These are phyloP conservation scores for Eubasilissa splendida DNA, from an alignment of 2,888 invertebrate genomes.

Conservation along the genomic window DNA sequence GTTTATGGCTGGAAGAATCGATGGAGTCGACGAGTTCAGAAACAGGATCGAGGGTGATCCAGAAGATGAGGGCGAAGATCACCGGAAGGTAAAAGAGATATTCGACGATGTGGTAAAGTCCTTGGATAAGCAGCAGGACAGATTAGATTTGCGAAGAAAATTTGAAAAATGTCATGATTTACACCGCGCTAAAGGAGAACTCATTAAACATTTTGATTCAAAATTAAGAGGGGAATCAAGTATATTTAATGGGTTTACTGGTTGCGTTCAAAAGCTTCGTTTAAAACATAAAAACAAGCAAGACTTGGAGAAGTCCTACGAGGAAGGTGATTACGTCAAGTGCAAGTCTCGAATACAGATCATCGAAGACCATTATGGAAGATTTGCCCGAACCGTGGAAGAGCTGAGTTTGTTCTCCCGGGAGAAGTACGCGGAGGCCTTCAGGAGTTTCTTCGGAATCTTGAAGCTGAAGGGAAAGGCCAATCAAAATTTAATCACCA, in stretches of 20 bases:
- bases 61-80: background rate
- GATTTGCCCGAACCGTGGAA: background rate
- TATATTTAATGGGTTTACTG: background rate
- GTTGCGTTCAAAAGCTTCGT: background rate
- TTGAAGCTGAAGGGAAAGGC: background rate
- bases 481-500: background rate
- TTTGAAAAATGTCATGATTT: background rate
- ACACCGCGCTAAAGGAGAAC: background rate
- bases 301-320: background rate
- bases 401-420: constrained; percentile 7
- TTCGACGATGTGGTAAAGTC: background rate
- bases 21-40: background rate
- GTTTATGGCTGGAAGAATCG: background rate
- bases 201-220: constrained; percentile 1
- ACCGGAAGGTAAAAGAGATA: background rate
- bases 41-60: background rate
- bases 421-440: background rate
- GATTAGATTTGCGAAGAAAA: background rate
- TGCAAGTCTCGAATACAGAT: background rate
- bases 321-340: background rate
- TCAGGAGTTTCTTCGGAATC: background rate
- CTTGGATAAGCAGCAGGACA: background rate
- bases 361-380: background rate
- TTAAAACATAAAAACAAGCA: background rate
- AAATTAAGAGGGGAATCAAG: background rate